A percentile compares a stretch with the other conserved stretches of the same genome.
Conservation (phyloP, 2,797 vertebrate species). For the Phylloscopus collybita region DNA sequence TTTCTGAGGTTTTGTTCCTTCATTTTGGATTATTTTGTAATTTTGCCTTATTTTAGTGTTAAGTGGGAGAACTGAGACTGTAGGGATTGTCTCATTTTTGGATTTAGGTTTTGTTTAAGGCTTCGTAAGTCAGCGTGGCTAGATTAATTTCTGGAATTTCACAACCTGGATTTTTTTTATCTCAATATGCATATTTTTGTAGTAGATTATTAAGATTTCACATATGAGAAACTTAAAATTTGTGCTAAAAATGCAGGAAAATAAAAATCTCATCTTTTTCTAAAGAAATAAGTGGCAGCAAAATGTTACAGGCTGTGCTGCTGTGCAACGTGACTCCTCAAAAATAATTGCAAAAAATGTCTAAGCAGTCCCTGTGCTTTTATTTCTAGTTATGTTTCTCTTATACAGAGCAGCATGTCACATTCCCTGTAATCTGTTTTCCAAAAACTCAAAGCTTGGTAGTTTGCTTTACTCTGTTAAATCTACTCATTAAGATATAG, state of each 20-base stretch:
- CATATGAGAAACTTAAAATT: background rate
- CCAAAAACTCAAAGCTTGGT: conserved; percentile 1
- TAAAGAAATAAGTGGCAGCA: background rate
- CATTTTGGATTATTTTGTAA: background rate
- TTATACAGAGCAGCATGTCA: background rate
- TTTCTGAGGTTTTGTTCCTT: background rate
- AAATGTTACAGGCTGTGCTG: background rate
- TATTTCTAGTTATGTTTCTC: background rate
- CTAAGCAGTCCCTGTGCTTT: background rate
- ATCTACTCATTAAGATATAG: conserved; percentile 10
- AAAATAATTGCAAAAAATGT: background rate
- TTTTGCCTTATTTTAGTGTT: background rate
- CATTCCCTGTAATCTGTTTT: conserved; percentile 26
- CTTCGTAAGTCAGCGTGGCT: background rate
- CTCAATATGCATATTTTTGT: background rate
- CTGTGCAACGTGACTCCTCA: background rate
- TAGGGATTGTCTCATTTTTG: background rate
- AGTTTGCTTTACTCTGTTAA: conserved; percentile 48
- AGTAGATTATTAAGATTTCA: background rate
- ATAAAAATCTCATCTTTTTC: background rate
- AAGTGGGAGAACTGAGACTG: background rate
- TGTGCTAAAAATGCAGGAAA: background rate
- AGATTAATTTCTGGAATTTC: background rate
- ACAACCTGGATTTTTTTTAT: background rate
- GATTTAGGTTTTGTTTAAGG: background rate